Base-by-base conservation (phyloP, 2,113 vertebrate genomes). In the Gambusia affinis region DNA sequence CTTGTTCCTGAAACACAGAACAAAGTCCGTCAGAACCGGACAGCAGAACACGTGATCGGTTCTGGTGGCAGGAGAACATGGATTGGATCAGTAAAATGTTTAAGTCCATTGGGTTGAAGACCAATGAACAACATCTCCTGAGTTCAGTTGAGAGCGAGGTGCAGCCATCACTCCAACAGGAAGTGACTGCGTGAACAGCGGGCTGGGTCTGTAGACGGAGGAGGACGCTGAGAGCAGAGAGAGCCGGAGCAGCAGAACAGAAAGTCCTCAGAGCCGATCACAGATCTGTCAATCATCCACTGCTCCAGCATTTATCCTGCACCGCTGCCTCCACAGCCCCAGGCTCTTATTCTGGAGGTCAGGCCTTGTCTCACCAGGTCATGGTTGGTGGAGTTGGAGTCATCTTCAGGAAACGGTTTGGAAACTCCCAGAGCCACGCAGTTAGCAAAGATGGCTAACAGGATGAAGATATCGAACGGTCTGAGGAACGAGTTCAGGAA, bases 391-490 rank as follows among this genome's bases (percentile, higher is more conserved):
- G 95, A 92, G 65, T 98, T 98, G 76, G 97, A 98, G 89, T 98
- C 96, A 0, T 98, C 97, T 73, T 98, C 97, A 0, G 96, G 97
- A 87, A 98, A 97, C 1, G 97, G 97, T 86, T 97, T 97, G 44
- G 97, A 97, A 37, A 97, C 96, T 8, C 96, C 96, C 85, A 98
- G 90, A 42, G 96, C 96, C 7, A 98, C 95, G 15, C 97, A 98
- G 90, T 98, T 97, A 69, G 97, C 96, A 70, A 97, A 98, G 92
- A 98, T 97, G 73, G 97, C 97, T 87, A 97, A 83, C 64, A 97
- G 92, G 85, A 98, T 97, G 91, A 98, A 96, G 88, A 98, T 95
- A 74, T 97, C 96, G 19, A 98, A 97, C 0, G 97, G 96, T 78
- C 97, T 97, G 87, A 72, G 76, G 57, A 35, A 35, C 35, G 0